phyloP scores from a whole-genome alignment of 2,888 invertebrate species.

The Chaitophorus viminalis region DNA sequence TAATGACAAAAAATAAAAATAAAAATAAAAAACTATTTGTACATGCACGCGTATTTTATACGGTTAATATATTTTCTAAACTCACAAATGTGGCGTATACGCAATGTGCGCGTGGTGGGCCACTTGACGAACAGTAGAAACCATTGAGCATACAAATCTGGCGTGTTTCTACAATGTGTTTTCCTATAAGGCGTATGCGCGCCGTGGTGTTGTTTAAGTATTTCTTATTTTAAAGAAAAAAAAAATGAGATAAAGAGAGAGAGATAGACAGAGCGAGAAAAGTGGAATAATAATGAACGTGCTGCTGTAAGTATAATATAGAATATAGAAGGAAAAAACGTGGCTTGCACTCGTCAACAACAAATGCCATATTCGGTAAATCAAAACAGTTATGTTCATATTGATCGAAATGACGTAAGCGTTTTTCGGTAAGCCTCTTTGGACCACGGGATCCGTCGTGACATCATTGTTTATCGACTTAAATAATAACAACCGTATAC shows the following conservation, averaged over 20 bases:
- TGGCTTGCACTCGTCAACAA: constrained; percentile 57
- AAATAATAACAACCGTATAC: constrained; percentile 35
- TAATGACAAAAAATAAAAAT: neutral
- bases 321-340: constrained; percentile 41
- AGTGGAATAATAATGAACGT: constrained; percentile 45
- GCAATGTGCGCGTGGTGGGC: constrained; percentile 23
- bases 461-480: constrained; percentile 58
- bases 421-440: constrained; percentile 54
- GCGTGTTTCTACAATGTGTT: constrained; percentile 48
- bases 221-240: constrained; percentile 19
- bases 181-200: constrained; percentile 38
- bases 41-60: neutral
- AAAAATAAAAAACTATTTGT: constrained; percentile 26
- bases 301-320: constrained; percentile 2
- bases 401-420: constrained; percentile 60
- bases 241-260: neutral
- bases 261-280: constrained; percentile 2
- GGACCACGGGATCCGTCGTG: constrained; percentile 50
- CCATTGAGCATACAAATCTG: constrained; percentile 56
- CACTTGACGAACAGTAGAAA: constrained; percentile 56
- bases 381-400: constrained; percentile 57
- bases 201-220: constrained; percentile 44
- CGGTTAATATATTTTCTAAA: constrained; percentile 36
- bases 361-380: constrained; percentile 58
- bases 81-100: neutral